Evolutionary conservation across 2,797 vertebrate species (phyloP), one percentile per base, ranked within the genome.

Genomic region (Heterohyrax brucei): DNA sequence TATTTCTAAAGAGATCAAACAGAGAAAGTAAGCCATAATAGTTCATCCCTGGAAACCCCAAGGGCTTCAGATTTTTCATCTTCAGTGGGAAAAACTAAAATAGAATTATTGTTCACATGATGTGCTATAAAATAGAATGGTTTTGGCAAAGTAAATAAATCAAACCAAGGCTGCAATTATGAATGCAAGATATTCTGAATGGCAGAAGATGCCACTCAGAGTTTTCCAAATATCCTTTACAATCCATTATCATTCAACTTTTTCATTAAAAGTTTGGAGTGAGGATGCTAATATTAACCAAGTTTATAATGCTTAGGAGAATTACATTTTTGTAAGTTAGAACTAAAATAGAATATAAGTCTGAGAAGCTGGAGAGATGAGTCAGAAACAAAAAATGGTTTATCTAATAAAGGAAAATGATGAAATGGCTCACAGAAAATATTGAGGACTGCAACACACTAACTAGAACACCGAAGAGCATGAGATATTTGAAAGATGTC

Each of bases 181-280:
- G 82, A 94, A 87, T 75, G 7, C 91, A 87, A 90, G 39, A 46
- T 83, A 83, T 64, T 19, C 73, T 73, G 30, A 78, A 0, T 39
- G 3, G 33, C 7, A 89, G 26, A 92, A 90, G 89, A 87, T 59
- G 16, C 33, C 73, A 26, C 18, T 53, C 86, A 82, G n/a, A 95
- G 18, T 81, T 82, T 26, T n/a, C 18, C 1, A 77, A 33, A 66
- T n/a, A n/a, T 87, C 30, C 70, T 73, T 89, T 24, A 82, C 19
- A 76, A 68, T 10, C 56, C 33, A 83, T 4, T 14, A 39, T 56
- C n/a, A 87, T 68, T 90, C 50, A 72, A 75, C 2, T 33, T 48
- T 86, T 95, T 82, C 59, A 92, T 95, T 59, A 72, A 77, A 92
- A 86, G 7, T 50, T 80, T 84, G 48, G n/a, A 30, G 6, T 80